A percentile compares a stretch with the other conserved stretches of the same genome.
These are phyloP conservation scores for Pocillopora damicornis DNA, from an alignment of 64 coral and sea anemone species.

Conservation along the genomic window DNA sequence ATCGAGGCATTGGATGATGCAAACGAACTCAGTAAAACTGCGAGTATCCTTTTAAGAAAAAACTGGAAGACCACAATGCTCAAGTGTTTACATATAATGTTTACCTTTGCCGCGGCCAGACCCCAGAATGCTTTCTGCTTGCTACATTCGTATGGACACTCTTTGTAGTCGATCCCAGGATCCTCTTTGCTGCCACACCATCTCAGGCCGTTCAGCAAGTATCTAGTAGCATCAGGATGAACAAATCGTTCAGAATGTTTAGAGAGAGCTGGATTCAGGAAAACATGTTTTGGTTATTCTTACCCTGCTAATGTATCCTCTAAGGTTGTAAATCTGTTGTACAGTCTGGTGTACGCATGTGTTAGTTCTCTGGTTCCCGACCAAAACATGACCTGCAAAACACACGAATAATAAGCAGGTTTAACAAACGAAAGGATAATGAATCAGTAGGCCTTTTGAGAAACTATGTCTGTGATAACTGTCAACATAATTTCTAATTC, in stretches of 20 bases:
- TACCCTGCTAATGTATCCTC: conserved; percentile 98
- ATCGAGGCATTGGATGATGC: too few species aligned
- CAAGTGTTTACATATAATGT: background rate
- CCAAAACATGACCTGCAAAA: conserved; percentile 82
- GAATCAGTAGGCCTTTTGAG: too few species aligned
- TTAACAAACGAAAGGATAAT: background rate
- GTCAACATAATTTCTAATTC: too few species aligned
- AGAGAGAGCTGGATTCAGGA: background rate
- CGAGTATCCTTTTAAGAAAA: background rate
- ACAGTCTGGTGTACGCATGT: conserved; percentile 77
- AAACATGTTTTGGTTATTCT: background rate
- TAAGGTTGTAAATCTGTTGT: conserved; percentile 73
- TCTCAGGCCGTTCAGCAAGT: conserved; percentile 62
- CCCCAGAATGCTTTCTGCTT: conserved; percentile 97
- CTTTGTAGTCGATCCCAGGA: conserved; percentile 77
- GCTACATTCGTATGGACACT: conserved; percentile 87
- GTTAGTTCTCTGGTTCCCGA: conserved; percentile 87
- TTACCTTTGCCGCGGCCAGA: conserved; percentile 79
- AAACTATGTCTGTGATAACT: too few species aligned
- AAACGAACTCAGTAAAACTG: background rate
- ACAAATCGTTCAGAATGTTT: background rate
- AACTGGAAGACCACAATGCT: background rate
- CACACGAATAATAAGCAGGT: background rate
- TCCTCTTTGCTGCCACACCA: conserved; percentile 82
- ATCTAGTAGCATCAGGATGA: conserved; percentile 20